Conservation (phyloP, 2,797 vertebrate species). For the Sebastes hubbsi region DNA sequence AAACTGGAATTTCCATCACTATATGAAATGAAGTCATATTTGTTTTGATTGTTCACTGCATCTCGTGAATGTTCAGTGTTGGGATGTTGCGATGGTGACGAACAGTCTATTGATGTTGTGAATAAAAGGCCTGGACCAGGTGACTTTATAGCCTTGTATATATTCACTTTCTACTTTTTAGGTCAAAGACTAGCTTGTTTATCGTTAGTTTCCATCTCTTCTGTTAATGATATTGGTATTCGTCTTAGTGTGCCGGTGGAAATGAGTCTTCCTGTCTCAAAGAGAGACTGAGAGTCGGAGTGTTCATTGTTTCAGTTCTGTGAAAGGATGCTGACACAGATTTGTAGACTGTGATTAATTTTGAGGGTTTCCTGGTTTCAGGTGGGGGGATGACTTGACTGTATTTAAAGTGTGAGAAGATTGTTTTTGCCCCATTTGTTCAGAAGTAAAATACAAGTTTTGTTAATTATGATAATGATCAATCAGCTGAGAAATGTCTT, state of each 20-base stretch:
- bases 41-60: background rate
- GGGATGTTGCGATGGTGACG: background rate
- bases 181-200: background rate
- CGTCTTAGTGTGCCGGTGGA: background rate
- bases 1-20: conserved; percentile 20
- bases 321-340: conserved; percentile 7
- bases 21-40: background rate
- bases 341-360: conserved; percentile 45
- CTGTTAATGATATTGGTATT: background rate
- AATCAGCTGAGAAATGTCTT: background rate
- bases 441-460: background rate
- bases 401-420: conserved; percentile 1
- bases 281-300: background rate
- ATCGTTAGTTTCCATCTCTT: background rate
- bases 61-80: background rate
- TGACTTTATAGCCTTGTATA: background rate
- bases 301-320: background rate
- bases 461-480: background rate
- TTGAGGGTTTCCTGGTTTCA: conserved; percentile 58
- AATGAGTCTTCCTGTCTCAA: background rate
- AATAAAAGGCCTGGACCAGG: background rate
- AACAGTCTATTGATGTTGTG: background rate
- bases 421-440: background rate
- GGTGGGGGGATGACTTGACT: conserved; percentile 7
- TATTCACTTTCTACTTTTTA: background rate